These are phyloP conservation scores for Phyllostomus hastatus DNA, from an alignment of 2,113 vertebrate genomes.

Conservation along the genomic window DNA sequence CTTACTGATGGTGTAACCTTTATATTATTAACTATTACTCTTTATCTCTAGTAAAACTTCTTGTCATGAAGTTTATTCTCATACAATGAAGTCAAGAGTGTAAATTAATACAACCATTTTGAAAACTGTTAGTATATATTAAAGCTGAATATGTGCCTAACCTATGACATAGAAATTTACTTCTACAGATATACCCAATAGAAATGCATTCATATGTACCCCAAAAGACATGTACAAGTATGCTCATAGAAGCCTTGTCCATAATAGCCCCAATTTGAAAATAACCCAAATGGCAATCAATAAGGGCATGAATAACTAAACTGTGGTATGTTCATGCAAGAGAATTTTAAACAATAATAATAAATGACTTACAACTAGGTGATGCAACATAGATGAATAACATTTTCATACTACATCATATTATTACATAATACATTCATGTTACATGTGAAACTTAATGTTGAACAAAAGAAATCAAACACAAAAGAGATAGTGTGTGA, in stretches of 20 bases:
- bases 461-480: neutral
- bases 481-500: neutral
- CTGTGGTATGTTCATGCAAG: neutral
- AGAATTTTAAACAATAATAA: neutral
- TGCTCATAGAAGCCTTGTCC: neutral
- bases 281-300: neutral
- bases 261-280: neutral
- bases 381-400: neutral
- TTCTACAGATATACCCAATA: neutral
- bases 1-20: neutral
- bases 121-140: neutral
- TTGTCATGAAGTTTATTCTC: neutral
- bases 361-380: neutral
- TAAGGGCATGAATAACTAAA: neutral
- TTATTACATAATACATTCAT: neutral
- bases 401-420: neutral
- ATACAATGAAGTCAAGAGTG: neutral
- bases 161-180: neutral
- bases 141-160: neutral
- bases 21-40: neutral
- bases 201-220: neutral
- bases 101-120: neutral
- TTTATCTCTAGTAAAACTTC: neutral
- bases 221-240: neutral
- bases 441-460: neutral